These are phyloP conservation scores for Dendrocincla fuliginosa DNA, from an alignment of 2,797 vertebrate species.

Conservation along the genomic window DNA sequence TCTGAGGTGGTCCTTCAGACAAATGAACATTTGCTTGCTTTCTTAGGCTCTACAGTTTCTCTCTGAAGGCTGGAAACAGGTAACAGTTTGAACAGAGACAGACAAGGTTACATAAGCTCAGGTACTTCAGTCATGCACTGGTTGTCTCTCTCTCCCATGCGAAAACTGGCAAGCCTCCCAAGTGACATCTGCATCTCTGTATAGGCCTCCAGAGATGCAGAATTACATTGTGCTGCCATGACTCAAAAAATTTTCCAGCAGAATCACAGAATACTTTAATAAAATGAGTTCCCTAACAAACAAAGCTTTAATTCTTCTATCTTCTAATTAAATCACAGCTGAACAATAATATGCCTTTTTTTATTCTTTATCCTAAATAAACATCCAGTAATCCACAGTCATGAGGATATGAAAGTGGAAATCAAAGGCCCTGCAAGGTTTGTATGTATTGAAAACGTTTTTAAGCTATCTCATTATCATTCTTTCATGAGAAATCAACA, in stretches of 20 bases:
- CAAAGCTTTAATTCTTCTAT: not conserved
- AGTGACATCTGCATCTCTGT: not conserved
- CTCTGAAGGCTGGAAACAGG: not conserved
- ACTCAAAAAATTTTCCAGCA: not conserved
- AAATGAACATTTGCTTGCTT: not conserved
- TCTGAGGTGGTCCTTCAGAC: not conserved
- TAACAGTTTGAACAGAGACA: not conserved
- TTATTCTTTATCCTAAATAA: not conserved
- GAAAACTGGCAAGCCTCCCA: not conserved
- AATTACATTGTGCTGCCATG: not conserved
- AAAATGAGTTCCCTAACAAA: not conserved
- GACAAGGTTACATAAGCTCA: not conserved
- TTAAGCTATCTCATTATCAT: not conserved
- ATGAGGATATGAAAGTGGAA: not conserved
- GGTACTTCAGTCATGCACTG: not conserved
- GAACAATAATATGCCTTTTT: not conserved
- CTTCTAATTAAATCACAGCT: not conserved
- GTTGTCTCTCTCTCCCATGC: not conserved
- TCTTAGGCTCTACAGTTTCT: not conserved
- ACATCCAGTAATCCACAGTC: not conserved
- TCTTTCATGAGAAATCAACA: not conserved
- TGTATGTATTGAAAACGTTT: not conserved
- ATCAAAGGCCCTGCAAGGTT: not conserved
- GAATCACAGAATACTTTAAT: not conserved
- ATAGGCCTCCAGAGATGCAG: not conserved